phyloP scores from a whole-genome alignment of 2,113 vertebrate species.

The Poeciliopsis turrubarensis region DNA sequence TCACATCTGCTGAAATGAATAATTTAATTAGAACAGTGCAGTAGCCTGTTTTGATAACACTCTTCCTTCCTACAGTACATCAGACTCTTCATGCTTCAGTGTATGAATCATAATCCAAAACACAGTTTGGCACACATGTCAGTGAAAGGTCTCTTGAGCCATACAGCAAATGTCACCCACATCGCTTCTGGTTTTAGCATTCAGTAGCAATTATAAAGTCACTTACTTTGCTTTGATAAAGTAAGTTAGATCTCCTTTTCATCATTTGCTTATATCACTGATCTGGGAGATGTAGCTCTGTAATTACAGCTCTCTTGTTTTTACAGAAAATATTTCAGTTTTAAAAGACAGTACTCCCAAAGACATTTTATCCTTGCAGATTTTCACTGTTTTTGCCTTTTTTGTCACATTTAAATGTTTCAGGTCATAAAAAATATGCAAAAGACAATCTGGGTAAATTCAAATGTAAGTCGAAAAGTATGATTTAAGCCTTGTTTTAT shows the following conservation, averaged over 20 bases:
- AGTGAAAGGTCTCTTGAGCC: not conserved
- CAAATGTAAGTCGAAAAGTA: not conserved
- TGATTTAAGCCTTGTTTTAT: not conserved
- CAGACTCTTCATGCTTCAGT: not conserved
- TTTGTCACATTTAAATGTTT: not conserved
- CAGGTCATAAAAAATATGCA: not conserved
- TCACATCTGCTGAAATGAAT: slow-evolving; percentile 44
- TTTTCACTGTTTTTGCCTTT: not conserved
- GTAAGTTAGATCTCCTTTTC: slow-evolving; percentile 11
- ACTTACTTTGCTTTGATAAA: slow-evolving; percentile 25
- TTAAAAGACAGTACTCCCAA: slow-evolving; percentile 7
- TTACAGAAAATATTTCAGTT: slow-evolving; percentile 11
- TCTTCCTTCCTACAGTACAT: slow-evolving; percentile 16
- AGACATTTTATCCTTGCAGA: not conserved
- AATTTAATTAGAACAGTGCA: slow-evolving; percentile 42
- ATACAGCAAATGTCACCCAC: slow-evolving; percentile 17
- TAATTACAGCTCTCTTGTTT: slow-evolving; percentile 22
- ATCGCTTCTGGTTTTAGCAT: slow-evolving; percentile 25
- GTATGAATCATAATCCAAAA: slow-evolving; percentile 21
- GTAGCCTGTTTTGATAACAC: slow-evolving; percentile 26
- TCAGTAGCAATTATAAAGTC: slow-evolving; percentile 23
- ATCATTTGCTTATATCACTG: slow-evolving; percentile 2
- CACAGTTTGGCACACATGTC: not conserved
- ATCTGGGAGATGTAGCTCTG: not conserved
- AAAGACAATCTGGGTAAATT: not conserved